These are phyloP conservation scores for Scomber colias DNA, from an alignment of 2,113 vertebrate genomes.

Conservation along the genomic window DNA sequence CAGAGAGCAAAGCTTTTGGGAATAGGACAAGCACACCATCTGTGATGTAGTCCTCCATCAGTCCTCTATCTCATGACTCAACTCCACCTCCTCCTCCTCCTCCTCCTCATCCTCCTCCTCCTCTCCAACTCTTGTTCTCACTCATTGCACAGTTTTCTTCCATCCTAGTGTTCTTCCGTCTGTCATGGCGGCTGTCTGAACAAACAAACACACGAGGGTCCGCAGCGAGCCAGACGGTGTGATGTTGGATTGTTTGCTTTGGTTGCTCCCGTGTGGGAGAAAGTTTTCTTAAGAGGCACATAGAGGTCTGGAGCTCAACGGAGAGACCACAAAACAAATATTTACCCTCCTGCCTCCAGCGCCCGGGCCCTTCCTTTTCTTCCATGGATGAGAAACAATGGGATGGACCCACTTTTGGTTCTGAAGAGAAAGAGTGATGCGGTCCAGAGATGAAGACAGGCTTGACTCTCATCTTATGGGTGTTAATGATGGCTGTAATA, in stretches of 20 bases:
- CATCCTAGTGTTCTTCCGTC: constrained; percentile 67
- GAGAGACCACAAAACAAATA: constrained; percentile 81
- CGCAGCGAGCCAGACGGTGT: constrained; percentile 70
- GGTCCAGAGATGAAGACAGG: constrained; percentile 17
- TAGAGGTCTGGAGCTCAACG: constrained; percentile 75
- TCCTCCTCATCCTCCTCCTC: constrained; percentile 17
- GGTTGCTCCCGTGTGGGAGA: constrained; percentile 76
- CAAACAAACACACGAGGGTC: constrained; percentile 76
- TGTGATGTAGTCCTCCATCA: constrained; percentile 68
- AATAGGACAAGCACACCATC: constrained; percentile 76
- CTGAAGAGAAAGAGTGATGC: constrained; percentile 36
- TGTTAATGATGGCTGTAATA: constrained; percentile 11
- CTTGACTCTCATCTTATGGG: constrained; percentile 4
- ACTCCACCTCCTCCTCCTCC: constrained; percentile 51
- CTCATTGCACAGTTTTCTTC: constrained; percentile 48
- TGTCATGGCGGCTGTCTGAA: constrained; percentile 77
- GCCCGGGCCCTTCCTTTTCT: constrained; percentile 46
- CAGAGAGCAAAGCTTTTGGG: constrained; percentile 67
- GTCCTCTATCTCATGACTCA: constrained; percentile 52
- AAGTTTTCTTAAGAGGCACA: constrained; percentile 83
- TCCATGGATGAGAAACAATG: constrained; percentile 34
- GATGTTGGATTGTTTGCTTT: constrained; percentile 80
- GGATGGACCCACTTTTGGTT: constrained; percentile 60
- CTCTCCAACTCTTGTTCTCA: constrained; percentile 38
- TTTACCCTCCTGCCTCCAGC: constrained; percentile 73